phyloP scores from a whole-genome alignment of 2,888 invertebrate species.

The Nemotelus nigrinus region DNA sequence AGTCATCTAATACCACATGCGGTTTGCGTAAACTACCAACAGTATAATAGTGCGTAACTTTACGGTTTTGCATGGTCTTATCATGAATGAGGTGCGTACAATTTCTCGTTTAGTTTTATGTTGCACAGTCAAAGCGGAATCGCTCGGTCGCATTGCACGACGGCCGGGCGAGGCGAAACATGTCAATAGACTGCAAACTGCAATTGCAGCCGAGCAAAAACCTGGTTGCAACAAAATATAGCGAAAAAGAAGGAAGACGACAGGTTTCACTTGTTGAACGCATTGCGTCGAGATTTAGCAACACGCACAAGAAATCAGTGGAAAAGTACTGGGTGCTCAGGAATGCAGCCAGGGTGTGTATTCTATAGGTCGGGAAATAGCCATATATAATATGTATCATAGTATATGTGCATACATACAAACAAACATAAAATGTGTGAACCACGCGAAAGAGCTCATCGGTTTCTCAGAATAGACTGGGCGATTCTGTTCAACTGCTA shows the following conservation, averaged over 20 bases:
- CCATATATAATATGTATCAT: background rate
- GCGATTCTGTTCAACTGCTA: background rate
- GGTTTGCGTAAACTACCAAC: constrained; percentile 16
- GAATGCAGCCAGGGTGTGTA: constrained; percentile 38
- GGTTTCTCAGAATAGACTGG: constrained; percentile 38
- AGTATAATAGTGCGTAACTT: background rate
- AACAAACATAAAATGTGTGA: background rate
- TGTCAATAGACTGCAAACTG: constrained; percentile 26
- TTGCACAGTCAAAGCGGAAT: too few species aligned
- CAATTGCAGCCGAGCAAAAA: constrained; percentile 7
- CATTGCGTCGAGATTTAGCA: constrained; percentile 20
- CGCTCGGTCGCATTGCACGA: too few species aligned
- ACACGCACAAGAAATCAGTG: constrained; percentile 4
- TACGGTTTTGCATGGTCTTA: background rate
- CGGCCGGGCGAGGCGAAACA: background rate
- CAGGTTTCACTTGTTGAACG: constrained; percentile 33
- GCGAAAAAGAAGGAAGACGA: constrained; percentile 18
- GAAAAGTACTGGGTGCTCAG: constrained; percentile 43
- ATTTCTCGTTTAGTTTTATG: too few species aligned
- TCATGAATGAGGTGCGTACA: constrained; percentile 41
- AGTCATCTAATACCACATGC: constrained; percentile 20
- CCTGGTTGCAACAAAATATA: background rate
- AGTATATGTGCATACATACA: too few species aligned
- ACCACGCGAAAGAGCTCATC: constrained; percentile 36
- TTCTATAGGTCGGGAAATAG: background rate